Evolutionary conservation across 2,797 vertebrate species (phyloP).

Genomic region (Sardinella longiceps): DNA sequence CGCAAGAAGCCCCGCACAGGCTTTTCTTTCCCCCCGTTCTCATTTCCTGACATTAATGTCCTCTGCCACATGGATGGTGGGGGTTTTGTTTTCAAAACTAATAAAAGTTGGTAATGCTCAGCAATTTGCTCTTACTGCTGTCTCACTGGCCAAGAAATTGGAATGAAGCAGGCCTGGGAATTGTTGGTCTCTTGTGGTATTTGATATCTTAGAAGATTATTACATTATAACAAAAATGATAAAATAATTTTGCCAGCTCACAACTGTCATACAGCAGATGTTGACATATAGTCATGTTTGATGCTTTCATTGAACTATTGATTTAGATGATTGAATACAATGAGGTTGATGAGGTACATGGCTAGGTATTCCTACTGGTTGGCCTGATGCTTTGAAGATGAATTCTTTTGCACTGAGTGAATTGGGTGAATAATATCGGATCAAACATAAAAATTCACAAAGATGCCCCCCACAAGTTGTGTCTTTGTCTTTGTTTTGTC

Average conservation of each 20-base stretch:
- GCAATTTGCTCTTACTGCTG: slow-evolving; percentile 65
- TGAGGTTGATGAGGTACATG: slow-evolving; percentile 61
- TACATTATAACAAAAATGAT: not conserved
- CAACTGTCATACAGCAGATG: not conserved
- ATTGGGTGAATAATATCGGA: not conserved
- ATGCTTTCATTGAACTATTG: slow-evolving; percentile 54
- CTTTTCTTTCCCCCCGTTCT: slow-evolving; percentile 71
- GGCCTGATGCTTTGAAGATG: slow-evolving; percentile 34
- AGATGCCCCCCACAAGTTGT: not conserved
- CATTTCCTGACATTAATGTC: slow-evolving; percentile 75
- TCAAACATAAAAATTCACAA: not conserved
- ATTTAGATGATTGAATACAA: slow-evolving; percentile 63
- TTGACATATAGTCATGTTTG: not conserved
- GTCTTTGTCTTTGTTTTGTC: not conserved
- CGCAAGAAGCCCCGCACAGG: slow-evolving; percentile 66
- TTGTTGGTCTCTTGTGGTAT: not conserved
- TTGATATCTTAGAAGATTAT: not conserved
- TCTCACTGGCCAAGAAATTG: slow-evolving; percentile 26
- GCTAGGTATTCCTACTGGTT: slow-evolving; percentile 47
- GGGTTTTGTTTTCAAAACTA: slow-evolving; percentile 69
- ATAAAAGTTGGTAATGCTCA: slow-evolving; percentile 69
- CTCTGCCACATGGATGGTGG: slow-evolving; percentile 69
- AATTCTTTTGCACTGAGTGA: not conserved
- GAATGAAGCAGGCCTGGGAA: slow-evolving; percentile 45
- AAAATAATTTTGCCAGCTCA: too few species aligned